Evolutionary conservation across 1,140 invertebrate species (phyloP).

Genomic region (Brachionus paranguensis): DNA sequence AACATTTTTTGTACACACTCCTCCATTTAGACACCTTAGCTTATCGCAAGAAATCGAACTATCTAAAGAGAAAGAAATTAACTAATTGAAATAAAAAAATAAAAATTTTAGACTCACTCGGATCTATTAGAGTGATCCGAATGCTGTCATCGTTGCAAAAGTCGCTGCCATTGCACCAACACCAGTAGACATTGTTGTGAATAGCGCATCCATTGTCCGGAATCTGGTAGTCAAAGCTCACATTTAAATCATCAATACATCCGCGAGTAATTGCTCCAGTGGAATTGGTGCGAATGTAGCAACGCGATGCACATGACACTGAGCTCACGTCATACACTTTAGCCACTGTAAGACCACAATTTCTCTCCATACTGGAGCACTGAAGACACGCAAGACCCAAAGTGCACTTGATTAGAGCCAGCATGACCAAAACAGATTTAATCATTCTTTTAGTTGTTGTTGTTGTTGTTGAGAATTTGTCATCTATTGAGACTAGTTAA

Average conservation of each 20-base stretch:
- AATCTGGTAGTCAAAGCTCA: neutral
- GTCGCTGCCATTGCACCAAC: neutral
- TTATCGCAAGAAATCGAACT: neutral
- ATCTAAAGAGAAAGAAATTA: neutral
- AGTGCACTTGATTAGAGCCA: neutral
- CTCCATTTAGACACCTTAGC: neutral
- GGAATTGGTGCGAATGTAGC: constrained; percentile 1
- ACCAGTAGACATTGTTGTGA: neutral
- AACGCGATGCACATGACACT: neutral
- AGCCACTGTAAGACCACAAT: constrained; percentile 11
- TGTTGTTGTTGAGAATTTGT: neutral
- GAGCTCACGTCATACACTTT: neutral
- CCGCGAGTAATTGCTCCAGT: neutral
- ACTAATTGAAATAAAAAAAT: neutral
- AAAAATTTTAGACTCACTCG: neutral
- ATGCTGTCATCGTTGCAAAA: constrained; percentile 18
- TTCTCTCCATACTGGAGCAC: neutral
- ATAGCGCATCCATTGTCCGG: constrained; percentile 6
- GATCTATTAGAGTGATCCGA: neutral
- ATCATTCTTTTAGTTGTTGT: neutral
- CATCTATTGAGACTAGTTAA: neutral
- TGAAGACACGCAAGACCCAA: neutral
- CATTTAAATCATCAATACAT: neutral
- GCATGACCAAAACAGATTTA: neutral
- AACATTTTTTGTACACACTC: neutral